Conservation (phyloP, 2,888 invertebrate species). For the Ceratothoa steindachneri region DNA sequence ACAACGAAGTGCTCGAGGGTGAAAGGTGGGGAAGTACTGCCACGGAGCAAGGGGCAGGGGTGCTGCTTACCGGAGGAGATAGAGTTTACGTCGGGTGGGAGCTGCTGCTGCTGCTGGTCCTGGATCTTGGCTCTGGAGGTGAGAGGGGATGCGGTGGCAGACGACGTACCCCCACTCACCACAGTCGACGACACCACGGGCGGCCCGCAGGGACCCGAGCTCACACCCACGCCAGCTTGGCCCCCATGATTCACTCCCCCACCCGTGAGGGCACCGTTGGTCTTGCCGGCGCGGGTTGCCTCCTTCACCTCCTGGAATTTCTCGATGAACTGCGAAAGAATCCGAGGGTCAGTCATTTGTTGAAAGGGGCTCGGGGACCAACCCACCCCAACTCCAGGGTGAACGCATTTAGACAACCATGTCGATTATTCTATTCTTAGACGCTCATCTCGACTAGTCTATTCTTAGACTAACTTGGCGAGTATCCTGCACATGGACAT, state of each 20-base stretch:
- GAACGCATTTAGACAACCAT: too few species aligned
- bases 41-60: too few species aligned
- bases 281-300: constrained; percentile 63
- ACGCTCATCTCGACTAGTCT: too few species aligned
- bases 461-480: too few species aligned
- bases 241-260: constrained; percentile 20
- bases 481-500: too few species aligned
- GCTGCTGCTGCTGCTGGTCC: constrained; percentile 14
- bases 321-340: constrained; percentile 75
- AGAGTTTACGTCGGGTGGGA: constrained; percentile 13
- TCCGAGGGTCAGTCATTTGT: background rate
- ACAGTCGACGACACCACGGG: constrained; percentile 15
- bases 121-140: constrained; percentile 59
- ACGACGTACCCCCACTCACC: constrained; percentile 36
- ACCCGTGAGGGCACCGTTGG: constrained; percentile 38
- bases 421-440: too few species aligned
- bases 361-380: background rate
- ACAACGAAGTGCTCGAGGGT: too few species aligned
- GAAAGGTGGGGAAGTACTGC: too few species aligned
- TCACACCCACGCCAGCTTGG: constrained; percentile 9
- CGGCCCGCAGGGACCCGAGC: background rate
- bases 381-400: too few species aligned
- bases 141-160: constrained; percentile 79
- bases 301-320: constrained; percentile 98
- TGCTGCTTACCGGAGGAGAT: constrained; percentile 20